Evolutionary conservation across 2,888 invertebrate genomes (phyloP), one percentile per base, ranked within the genome.

Genomic region (Trypoxylon attenuatum): DNA sequence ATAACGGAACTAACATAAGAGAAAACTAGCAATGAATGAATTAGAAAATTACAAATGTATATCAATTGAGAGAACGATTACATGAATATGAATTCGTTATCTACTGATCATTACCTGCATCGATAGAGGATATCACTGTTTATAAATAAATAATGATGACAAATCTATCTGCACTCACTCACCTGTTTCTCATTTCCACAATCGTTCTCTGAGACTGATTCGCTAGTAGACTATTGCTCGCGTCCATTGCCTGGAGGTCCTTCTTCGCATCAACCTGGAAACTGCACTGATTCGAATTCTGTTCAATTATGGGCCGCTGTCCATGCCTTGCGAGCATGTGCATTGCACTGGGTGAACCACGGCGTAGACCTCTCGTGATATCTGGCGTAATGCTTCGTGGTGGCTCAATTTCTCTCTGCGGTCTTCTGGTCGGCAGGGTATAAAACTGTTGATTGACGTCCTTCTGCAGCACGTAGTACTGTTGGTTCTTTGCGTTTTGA

Each of bases 311-410:
- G 1, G 72, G 60, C 45, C 82, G 81, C 10, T 82, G 84, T 0
- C 79, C 79, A 2, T 83, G 82, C 53, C 78, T 82, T 1, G 84
- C 80, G n/a, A 86, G 63, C 78, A 83, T 79, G 50, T 85, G 84
- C 80, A 83, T 77, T 1, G 83, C 66, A 33, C 76, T 83, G 5
- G 84, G 50, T 8, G 76, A 67, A 19, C 74, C 83, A 15, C 81
- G 81, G 13, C 77, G 85, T 56, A 89, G 79, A 18, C 89, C 89
- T 56, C 89, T 83, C 25, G 89, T 89, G 49, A 89, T 89, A 58
- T 90, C 89, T 1, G 90, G 89, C 1, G 89, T 89, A 33, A 89
- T 88, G 38, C 89, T 89, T 50, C 89, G 87, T 5, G 87, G 87
- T 21, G 86, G 86, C 47, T 85, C 83, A 19, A 78, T 71, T 22